Evolutionary conservation across 2,888 invertebrate genomes (phyloP).

Genomic region (Biston stratarius): DNA sequence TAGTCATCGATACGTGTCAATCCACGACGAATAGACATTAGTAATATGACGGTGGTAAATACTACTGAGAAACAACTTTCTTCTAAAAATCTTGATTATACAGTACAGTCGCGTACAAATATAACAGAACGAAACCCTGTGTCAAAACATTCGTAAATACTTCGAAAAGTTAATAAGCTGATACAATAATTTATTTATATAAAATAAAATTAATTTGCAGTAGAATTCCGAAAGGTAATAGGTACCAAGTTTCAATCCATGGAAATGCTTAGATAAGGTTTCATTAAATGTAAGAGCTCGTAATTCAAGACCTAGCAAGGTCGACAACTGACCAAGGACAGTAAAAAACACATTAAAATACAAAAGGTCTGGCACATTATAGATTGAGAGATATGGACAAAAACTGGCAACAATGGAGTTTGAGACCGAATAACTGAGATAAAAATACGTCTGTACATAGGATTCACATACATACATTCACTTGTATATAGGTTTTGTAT

Average conservation of each 20-base stretch:
- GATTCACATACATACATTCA: too few relatives aligned
- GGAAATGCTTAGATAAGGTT: constrained; percentile 5
- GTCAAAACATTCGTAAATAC: not conserved
- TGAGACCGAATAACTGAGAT: constrained; percentile 39
- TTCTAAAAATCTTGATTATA: not conserved
- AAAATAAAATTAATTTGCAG: not conserved
- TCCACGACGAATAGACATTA: not conserved
- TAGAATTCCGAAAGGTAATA: not conserved
- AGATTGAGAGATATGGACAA: constrained; percentile 47
- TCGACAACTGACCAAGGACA: constrained; percentile 43
- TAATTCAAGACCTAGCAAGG: constrained; percentile 59
- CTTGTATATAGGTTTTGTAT: not conserved
- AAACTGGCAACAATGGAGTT: constrained; percentile 45
- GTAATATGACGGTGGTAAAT: not conserved
- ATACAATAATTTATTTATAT: too few relatives aligned
- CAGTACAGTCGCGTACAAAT: too few relatives aligned
- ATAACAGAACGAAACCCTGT: not conserved
- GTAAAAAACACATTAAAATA: constrained; percentile 46
- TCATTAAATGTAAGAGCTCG: constrained; percentile 11
- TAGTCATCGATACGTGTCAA: constrained; percentile 26
- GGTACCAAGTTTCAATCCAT: not conserved
- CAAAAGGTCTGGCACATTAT: constrained; percentile 33
- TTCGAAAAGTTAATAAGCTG: too few relatives aligned
- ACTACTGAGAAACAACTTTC: not conserved
- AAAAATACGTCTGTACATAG: constrained; percentile 11